A percentile compares a stretch with the other conserved stretches of the same genome.
Evolutionary conservation across 2,113 vertebrate species (phyloP).

Genomic region (Ammodramus savannarum): DNA sequence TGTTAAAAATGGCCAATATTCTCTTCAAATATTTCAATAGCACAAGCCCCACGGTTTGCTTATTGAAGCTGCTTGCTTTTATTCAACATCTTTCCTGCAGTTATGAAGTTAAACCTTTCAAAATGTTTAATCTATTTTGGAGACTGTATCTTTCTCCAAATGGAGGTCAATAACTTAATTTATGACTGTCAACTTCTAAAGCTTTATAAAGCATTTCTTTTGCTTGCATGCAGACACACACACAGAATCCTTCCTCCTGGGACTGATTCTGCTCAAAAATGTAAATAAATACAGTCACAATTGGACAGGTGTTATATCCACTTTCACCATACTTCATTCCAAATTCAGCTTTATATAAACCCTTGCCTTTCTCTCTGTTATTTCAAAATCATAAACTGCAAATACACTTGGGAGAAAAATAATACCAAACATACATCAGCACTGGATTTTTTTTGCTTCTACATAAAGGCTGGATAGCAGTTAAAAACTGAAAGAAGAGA

Average conservation of each 20-base stretch:
- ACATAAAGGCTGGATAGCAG: not conserved
- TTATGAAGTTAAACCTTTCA: not conserved
- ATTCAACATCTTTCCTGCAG: not conserved
- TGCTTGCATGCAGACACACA: not conserved
- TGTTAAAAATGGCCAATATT: not conserved
- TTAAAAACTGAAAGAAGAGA: not conserved
- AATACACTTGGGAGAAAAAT: slow-evolving; percentile 2
- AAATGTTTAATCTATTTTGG: not conserved
- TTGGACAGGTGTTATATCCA: slow-evolving; percentile 18
- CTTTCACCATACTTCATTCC: slow-evolving; percentile 12
- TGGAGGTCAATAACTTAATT: not conserved
- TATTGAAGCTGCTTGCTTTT: not conserved
- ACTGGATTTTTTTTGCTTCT: not conserved
- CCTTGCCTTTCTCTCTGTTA: not conserved
- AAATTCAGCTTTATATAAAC: slow-evolving; percentile 1
- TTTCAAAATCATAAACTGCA: slow-evolving; percentile 21
- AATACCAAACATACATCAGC: not conserved
- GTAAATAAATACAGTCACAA: slow-evolving; percentile 27
- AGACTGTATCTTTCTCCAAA: not conserved
- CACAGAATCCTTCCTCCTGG: not conserved
- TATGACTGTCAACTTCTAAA: not conserved
- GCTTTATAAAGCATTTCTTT: not conserved
- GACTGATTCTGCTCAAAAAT: not conserved
- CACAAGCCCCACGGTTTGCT: not conserved
- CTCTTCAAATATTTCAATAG: not conserved